Conservation (phyloP, 2,888 invertebrate genomes). For the Tachina grossa region DNA sequence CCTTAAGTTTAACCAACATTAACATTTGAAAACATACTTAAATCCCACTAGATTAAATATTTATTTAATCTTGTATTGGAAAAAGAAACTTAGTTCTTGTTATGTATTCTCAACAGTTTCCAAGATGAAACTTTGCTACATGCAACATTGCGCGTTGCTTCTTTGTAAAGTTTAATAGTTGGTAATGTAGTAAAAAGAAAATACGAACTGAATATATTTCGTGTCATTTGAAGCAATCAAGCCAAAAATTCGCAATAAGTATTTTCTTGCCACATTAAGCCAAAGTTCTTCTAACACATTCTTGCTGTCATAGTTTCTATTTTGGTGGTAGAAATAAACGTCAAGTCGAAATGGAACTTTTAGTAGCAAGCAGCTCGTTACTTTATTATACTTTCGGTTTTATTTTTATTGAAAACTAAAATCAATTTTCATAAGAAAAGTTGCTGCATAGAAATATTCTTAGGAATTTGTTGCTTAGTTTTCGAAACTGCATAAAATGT, state of each 20-base stretch:
- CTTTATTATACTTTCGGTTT: constrained; percentile 19
- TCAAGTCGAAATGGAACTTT: constrained; percentile 44
- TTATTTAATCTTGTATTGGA: background rate
- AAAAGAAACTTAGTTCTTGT: background rate
- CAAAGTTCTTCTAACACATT: constrained; percentile 23
- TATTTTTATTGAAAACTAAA: background rate
- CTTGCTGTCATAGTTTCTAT: constrained; percentile 34
- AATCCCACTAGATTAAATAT: constrained; percentile 12
- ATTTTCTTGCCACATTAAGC: constrained; percentile 40
- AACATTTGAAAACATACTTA: constrained; percentile 3
- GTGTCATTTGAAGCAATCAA: constrained; percentile 46
- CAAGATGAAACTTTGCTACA: background rate
- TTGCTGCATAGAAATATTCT: constrained; percentile 8
- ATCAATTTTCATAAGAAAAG: constrained; percentile 10
- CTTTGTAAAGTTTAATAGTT: background rate
- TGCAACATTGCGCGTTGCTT: constrained; percentile 5
- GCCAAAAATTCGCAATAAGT: constrained; percentile 31
- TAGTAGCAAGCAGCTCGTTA: constrained; percentile 3
- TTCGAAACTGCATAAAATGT: background rate
- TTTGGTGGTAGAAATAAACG: constrained; percentile 40
- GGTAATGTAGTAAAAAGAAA: constrained; percentile 2
- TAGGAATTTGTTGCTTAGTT: background rate
- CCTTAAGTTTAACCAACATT: background rate
- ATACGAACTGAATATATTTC: constrained; percentile 50
- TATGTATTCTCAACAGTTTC: background rate